Percentiles rank a stretch among this genome's conserved stretches.
Evolutionary conservation across 2,113 vertebrate species (phyloP).

Genomic region (Peromyscus leucopus): DNA sequence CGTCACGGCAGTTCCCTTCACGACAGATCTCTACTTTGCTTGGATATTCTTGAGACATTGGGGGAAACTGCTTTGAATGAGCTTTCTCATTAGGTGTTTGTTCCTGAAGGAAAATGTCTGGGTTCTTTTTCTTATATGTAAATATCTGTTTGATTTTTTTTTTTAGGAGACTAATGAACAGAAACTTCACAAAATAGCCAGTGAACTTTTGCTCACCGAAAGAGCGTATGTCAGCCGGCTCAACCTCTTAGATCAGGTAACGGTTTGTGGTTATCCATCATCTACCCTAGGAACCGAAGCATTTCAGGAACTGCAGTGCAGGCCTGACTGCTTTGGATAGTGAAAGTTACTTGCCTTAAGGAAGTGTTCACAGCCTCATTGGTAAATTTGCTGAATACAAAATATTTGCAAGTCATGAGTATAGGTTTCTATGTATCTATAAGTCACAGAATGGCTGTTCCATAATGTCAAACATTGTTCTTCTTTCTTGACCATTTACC

Average conservation of each 20-base stretch:
- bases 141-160: constrained; percentile 53
- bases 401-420: constrained; percentile 5
- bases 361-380: constrained; percentile 54
- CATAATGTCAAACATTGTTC: background rate
- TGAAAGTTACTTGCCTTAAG: constrained; percentile 56
- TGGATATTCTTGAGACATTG: background rate
- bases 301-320: constrained; percentile 4
- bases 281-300: constrained; percentile 21
- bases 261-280: background rate
- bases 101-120: constrained; percentile 41
- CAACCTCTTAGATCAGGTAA: constrained; percentile 92
- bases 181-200: constrained; percentile 98
- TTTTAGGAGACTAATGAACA: constrained; percentile 96
- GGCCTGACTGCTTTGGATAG: background rate
- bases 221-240: constrained; percentile 95
- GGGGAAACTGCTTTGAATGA: background rate
- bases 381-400: constrained; percentile 27
- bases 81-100: background rate
- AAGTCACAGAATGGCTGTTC: background rate
- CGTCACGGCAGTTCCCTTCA: background rate
- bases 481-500: background rate
- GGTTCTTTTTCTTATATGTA: constrained; percentile 35
- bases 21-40: background rate
- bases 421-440: background rate
- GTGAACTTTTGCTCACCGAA: constrained; percentile 96